phyloP scores from a whole-genome alignment of 2,888 invertebrate species.

The Campaea margaritaria region DNA sequence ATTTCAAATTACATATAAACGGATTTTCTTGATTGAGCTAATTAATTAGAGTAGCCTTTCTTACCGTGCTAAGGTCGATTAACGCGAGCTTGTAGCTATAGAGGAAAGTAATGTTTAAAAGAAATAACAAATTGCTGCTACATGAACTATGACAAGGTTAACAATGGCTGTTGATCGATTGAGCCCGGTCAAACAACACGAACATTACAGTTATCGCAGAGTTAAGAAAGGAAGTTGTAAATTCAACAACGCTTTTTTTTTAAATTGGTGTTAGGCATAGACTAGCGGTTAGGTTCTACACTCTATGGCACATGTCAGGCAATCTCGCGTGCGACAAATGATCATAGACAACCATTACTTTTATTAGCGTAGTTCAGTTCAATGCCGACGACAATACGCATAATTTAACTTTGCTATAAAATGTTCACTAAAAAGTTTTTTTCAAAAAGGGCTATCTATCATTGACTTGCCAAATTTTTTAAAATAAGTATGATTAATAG shows the following conservation, averaged over 20 bases:
- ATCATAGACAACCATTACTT: slow-evolving; percentile 43
- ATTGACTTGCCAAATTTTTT: slow-evolving; percentile 11
- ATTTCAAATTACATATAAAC: too few relatives aligned
- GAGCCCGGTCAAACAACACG: slow-evolving; percentile 32
- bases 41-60: slow-evolving; percentile 20
- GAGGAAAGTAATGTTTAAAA: slow-evolving; percentile 28
- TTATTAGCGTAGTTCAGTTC: slow-evolving; percentile 37
- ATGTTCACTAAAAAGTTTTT: slow-evolving; percentile 1
- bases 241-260: slow-evolving; percentile 28
- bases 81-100: slow-evolving; percentile 23
- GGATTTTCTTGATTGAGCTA: background rate
- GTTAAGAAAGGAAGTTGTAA: slow-evolving; percentile 31
- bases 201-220: slow-evolving; percentile 33
- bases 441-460: slow-evolving; percentile 11
- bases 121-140: slow-evolving; percentile 41
- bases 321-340: slow-evolving; percentile 50
- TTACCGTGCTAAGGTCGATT: slow-evolving; percentile 28
- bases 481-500: slow-evolving; percentile 11
- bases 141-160: slow-evolving; percentile 48
- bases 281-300: slow-evolving; percentile 15
- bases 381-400: slow-evolving; percentile 24
- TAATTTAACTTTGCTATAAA: slow-evolving; percentile 9
- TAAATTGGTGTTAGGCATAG: slow-evolving; percentile 1
- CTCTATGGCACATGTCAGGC: slow-evolving; percentile 48
- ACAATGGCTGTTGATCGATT: slow-evolving; percentile 48